A percentile compares a stretch with the other conserved stretches of the same genome.
Conservation (phyloP, 2,888 invertebrate genomes). For the Esperia sulphurella region DNA sequence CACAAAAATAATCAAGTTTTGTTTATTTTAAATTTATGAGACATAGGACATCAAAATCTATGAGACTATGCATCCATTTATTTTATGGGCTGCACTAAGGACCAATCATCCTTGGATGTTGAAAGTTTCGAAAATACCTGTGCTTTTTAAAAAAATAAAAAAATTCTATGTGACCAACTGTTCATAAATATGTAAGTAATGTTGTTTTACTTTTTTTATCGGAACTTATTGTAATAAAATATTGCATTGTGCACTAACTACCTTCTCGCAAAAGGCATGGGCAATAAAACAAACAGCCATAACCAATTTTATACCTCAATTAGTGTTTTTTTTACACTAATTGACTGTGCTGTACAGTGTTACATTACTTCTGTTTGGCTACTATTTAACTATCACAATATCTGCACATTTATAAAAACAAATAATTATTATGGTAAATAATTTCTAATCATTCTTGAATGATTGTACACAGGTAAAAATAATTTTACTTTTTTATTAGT, state of each 20-base stretch:
- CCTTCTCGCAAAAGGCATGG: neutral
- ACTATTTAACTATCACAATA: neutral
- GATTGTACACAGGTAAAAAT: neutral
- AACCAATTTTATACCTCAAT: constrained; percentile 3
- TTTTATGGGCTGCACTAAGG: too few species aligned
- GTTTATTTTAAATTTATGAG: too few species aligned
- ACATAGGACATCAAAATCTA: too few species aligned
- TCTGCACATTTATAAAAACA: neutral
- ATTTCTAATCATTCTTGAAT: neutral
- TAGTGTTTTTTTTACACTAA: neutral
- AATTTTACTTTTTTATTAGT: constrained; percentile 1
- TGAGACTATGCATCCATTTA: too few species aligned
- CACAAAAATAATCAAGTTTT: too few species aligned
- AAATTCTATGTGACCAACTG: too few species aligned
- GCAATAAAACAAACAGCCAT: neutral
- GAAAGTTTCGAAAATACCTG: too few species aligned
- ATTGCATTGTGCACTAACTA: neutral
- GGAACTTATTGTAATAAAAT: neutral
- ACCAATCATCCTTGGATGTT: too few species aligned
- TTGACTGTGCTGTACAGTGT: neutral
- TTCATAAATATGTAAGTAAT: too few species aligned
- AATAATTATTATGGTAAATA: neutral
- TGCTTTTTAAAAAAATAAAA: too few species aligned
- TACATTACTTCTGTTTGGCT: neutral
- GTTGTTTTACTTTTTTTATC: too few species aligned